These are phyloP conservation scores for Callocephalon fimbriatum DNA, from an alignment of 2,113 vertebrate species.

Conservation along the genomic window DNA sequence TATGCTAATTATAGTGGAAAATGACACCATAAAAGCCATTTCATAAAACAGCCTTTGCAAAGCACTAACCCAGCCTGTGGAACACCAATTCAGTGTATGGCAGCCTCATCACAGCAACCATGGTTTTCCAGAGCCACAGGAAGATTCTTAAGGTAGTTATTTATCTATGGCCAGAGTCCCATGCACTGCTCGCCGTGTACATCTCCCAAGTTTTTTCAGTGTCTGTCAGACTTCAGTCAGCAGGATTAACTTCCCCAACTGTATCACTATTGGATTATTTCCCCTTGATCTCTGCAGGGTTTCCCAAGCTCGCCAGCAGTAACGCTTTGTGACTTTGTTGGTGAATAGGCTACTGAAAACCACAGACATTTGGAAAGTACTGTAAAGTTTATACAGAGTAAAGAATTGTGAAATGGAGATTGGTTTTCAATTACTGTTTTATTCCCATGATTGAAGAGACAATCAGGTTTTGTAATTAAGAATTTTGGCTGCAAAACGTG, in stretches of 20 bases:
- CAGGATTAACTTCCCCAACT: not conserved
- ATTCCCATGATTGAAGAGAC: constrained; percentile 37
- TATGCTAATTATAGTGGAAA: not conserved
- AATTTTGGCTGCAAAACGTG: not conserved
- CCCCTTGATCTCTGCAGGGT: not conserved
- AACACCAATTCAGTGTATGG: not conserved
- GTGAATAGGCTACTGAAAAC: not conserved
- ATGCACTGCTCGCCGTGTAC: fast-evolving
- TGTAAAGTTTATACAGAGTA: not conserved
- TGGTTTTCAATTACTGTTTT: constrained; percentile 38
- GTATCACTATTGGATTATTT: not conserved
- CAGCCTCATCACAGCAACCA: not conserved
- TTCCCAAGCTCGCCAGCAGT: not conserved
- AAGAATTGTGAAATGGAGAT: not conserved
- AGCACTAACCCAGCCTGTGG: not conserved
- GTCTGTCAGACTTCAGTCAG: not conserved
- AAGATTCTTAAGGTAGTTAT: not conserved
- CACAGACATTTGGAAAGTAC: not conserved
- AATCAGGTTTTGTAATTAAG: not conserved
- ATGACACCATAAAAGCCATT: fast-evolving
- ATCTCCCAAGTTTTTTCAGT: not conserved
- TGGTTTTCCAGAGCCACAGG: not conserved
- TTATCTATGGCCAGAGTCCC: not conserved
- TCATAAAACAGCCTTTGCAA: not conserved
- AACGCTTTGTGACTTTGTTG: not conserved